These are phyloP conservation scores for Varanus salvator DNA, from an alignment of 2,113 vertebrate species.

Conservation along the genomic window DNA sequence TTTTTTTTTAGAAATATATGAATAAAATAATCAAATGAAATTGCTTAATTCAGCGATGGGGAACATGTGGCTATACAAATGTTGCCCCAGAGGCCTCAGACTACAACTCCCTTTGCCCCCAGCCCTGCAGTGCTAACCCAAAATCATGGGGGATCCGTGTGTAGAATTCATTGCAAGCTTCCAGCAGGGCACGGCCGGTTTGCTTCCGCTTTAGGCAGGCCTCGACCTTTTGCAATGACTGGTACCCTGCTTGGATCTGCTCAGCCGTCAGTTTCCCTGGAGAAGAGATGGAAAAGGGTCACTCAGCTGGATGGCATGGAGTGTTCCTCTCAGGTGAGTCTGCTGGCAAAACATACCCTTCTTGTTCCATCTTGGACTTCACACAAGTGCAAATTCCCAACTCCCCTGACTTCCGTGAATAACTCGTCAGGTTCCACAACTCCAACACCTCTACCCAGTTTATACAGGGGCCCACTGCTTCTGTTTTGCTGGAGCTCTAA, in stretches of 20 bases:
- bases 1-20: too few species aligned
- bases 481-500: neutral
- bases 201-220: conserved; percentile 82
- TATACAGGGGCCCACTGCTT: neutral
- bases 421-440: neutral
- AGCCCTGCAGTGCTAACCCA: conserved; percentile 73
- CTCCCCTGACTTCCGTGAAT: neutral
- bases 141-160: conserved; percentile 93
- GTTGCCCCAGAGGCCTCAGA: too few species aligned
- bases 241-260: conserved; percentile 88
- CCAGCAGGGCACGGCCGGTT: conserved; percentile 74
- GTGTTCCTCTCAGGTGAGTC: neutral
- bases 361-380: too few species aligned
- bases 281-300: neutral
- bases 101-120: too few species aligned
- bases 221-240: conserved; percentile 86
- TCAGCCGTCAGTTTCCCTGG: conserved; percentile 88
- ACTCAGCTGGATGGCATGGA: neutral
- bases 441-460: neutral
- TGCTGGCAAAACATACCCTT: too few species aligned
- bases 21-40: too few species aligned
- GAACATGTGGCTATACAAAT: too few species aligned
- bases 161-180: conserved; percentile 93
- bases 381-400: too few species aligned
- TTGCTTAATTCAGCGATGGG: too few species aligned